Conservation (phyloP, 2,113 vertebrate genomes). For the Tichodroma muraria region DNA sequence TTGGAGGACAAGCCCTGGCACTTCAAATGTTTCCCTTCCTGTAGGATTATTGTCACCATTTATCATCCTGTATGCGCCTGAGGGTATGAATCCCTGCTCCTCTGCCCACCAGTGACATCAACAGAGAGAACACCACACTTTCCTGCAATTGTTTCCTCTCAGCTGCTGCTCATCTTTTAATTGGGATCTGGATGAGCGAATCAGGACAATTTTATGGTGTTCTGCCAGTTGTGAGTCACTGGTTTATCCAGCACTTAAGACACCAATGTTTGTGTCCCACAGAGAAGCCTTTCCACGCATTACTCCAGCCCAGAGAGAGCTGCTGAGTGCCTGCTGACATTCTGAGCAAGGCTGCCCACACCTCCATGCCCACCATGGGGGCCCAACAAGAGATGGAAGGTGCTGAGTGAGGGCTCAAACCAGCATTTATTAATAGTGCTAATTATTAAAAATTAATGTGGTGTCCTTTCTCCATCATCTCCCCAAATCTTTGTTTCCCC, state of each 20-base stretch:
- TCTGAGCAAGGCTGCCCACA: neutral
- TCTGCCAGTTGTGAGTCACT: neutral
- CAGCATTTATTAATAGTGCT: neutral
- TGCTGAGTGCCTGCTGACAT: neutral
- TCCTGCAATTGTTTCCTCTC: neutral
- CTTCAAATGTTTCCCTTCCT: neutral
- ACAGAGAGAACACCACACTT: neutral
- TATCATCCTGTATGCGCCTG: neutral
- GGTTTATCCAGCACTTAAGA: neutral
- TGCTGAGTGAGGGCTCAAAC: rapidly evolving
- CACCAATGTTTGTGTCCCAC: neutral
- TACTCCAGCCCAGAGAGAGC: neutral
- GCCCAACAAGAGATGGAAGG: rapidly evolving
- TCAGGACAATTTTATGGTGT: neutral
- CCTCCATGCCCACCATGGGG: rapidly evolving
- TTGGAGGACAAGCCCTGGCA: neutral
- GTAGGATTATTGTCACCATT: neutral
- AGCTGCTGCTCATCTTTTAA: neutral
- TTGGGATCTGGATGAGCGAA: neutral
- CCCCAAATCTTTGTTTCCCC: neutral
- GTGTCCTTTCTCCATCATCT: neutral
- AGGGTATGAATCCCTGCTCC: neutral
- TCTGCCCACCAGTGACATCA: neutral
- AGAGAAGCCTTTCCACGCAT: neutral
- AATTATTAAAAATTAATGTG: neutral